These are phyloP conservation scores for Sycophila texana DNA, from an alignment of 2,888 invertebrate genomes.

Conservation along the genomic window DNA sequence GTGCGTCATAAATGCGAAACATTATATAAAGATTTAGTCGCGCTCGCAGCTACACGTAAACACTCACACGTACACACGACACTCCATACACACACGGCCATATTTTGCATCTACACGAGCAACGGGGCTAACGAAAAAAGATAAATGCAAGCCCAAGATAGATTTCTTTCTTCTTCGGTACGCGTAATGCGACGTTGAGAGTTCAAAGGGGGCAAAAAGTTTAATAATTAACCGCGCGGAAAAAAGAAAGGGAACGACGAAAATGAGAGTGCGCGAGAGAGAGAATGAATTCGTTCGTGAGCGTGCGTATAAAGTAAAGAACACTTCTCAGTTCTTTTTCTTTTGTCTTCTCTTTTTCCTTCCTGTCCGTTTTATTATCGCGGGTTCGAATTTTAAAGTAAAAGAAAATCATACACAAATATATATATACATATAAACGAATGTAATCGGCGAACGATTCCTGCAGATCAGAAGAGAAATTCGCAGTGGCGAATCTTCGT, in stretches of 20 bases:
- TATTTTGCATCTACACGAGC: neutral
- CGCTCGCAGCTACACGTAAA: slow-evolving; percentile 33
- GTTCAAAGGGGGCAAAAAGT: neutral
- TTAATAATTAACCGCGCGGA: neutral
- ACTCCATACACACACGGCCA: neutral
- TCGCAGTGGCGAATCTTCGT: slow-evolving; percentile 47
- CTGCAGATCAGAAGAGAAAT: slow-evolving; percentile 33
- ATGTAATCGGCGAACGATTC: slow-evolving; percentile 29
- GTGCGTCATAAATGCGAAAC: slow-evolving; percentile 39
- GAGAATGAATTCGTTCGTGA: slow-evolving; percentile 29
- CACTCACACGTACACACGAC: slow-evolving; percentile 1
- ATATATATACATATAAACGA: too few relatives aligned
- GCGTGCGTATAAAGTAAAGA: slow-evolving; percentile 26
- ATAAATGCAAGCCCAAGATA: neutral
- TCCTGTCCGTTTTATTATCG: slow-evolving; percentile 1
- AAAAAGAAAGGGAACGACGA: neutral
- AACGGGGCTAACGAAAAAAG: neutral
- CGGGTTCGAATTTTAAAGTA: too few relatives aligned
- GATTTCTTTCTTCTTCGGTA: too few relatives aligned
- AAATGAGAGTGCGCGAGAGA: slow-evolving; percentile 11
- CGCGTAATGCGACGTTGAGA: slow-evolving; percentile 11
- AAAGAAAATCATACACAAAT: too few relatives aligned
- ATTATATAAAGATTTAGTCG: slow-evolving; percentile 30
- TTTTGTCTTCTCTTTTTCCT: neutral
- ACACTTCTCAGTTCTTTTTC: slow-evolving; percentile 12